Evolutionary conservation across 2,113 vertebrate genomes (phyloP).

Genomic region (Lanius collurio): DNA sequence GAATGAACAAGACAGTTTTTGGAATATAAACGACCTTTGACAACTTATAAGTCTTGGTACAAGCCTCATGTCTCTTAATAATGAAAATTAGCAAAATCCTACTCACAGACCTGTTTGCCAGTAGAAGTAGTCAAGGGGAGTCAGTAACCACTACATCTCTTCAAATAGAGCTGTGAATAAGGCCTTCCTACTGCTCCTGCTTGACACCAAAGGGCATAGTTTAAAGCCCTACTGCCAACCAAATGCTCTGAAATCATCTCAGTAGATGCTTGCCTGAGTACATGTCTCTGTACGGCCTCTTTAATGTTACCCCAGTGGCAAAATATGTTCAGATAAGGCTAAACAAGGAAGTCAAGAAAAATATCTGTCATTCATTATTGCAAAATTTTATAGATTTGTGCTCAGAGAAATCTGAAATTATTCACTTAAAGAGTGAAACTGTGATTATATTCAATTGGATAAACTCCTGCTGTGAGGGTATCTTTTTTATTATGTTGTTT

Average conservation of each 20-base stretch:
- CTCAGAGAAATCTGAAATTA: slow-evolving; percentile 1
- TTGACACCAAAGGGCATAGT: not conserved
- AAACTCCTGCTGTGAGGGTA: not conserved
- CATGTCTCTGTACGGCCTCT: not conserved
- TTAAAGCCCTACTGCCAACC: not conserved
- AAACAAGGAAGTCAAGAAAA: not conserved
- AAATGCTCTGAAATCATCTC: not conserved
- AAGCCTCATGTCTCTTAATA: not conserved
- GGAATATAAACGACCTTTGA: not conserved
- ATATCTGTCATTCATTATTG: not conserved
- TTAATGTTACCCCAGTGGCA: not conserved
- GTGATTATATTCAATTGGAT: not conserved
- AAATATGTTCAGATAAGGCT: not conserved
- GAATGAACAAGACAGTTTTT: not conserved
- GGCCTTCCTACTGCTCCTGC: not conserved
- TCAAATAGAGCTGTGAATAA: not conserved
- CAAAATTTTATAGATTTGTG: slow-evolving; percentile 26
- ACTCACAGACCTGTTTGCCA: not conserved
- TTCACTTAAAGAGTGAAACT: not conserved
- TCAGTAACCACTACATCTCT: not conserved
- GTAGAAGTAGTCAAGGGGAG: not conserved
- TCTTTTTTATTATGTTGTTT: slow-evolving; percentile 11
- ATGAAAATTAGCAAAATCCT: not conserved
- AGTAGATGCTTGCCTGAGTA: not conserved
- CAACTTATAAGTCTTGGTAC: not conserved